Evolutionary conservation across 2,797 vertebrate species (phyloP).

Genomic region (Sebastes vulpes): DNA sequence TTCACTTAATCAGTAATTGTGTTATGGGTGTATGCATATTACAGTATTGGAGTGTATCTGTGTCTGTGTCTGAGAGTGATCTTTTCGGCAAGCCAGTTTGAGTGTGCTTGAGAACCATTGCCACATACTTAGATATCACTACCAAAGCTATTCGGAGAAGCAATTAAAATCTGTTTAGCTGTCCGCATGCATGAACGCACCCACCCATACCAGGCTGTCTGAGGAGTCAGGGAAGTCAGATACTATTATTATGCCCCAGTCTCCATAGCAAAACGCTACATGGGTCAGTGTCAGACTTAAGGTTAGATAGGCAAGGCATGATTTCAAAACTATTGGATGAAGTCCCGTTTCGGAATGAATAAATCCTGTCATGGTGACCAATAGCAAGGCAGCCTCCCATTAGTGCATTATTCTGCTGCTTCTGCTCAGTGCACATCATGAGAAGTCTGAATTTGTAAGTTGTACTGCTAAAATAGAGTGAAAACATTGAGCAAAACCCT

Average conservation of each 20-base stretch:
- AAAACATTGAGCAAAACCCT: neutral
- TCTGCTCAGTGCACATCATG: neutral
- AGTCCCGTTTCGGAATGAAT: constrained; percentile 7
- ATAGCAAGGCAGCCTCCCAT: constrained; percentile 1
- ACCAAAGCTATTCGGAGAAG: constrained; percentile 79
- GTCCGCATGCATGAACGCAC: constrained; percentile 67
- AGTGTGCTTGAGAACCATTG: constrained; percentile 63
- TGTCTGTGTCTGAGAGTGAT: constrained; percentile 32
- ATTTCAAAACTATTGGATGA: constrained; percentile 39
- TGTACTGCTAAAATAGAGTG: neutral
- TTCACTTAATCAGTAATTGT: constrained; percentile 59
- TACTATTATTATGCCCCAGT: constrained; percentile 79
- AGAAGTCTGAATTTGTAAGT: neutral
- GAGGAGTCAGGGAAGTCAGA: constrained; percentile 70
- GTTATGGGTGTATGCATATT: constrained; percentile 40
- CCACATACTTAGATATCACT: constrained; percentile 77
- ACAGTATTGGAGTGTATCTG: constrained; percentile 35
- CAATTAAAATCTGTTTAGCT: constrained; percentile 85
- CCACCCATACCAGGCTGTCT: constrained; percentile 66
- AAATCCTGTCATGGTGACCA: constrained; percentile 1
- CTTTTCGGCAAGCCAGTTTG: constrained; percentile 43
- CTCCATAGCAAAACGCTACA: constrained; percentile 64
- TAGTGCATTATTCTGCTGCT: neutral
- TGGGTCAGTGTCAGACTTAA: constrained; percentile 56
- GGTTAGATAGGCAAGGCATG: constrained; percentile 48